phyloP scores from a whole-genome alignment of 2,888 invertebrate genomes.

The Drosophila pseudotalamancana region DNA sequence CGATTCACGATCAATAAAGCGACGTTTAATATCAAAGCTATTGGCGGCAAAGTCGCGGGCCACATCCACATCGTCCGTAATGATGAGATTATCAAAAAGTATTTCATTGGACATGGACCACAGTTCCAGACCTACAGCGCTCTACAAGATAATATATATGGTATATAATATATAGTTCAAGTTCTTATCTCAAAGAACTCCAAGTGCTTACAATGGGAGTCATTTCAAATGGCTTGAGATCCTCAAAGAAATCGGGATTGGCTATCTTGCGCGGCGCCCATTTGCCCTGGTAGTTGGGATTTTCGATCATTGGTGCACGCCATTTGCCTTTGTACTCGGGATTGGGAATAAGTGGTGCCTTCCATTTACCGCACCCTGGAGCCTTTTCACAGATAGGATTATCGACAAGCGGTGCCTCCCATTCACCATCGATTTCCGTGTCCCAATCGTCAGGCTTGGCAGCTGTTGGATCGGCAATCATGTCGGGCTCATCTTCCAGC shows the following conservation, averaged over 20 bases:
- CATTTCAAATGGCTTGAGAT: slow-evolving; percentile 95
- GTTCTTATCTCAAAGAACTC: background rate
- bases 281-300: slow-evolving; percentile 97
- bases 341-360: slow-evolving; percentile 92
- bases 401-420: slow-evolving; percentile 97
- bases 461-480: slow-evolving; percentile 94
- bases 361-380: slow-evolving; percentile 97
- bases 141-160: slow-evolving; percentile 85
- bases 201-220: slow-evolving; percentile 91
- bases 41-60: slow-evolving; percentile 92
- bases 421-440: slow-evolving; percentile 98
- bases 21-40: slow-evolving; percentile 93
- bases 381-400: slow-evolving; percentile 93
- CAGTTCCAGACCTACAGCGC: slow-evolving; percentile 97
- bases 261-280: slow-evolving; percentile 94
- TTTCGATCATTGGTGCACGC: slow-evolving; percentile 94
- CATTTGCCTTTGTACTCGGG: slow-evolving; percentile 97
- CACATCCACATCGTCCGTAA: slow-evolving; percentile 92
- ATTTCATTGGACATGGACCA: slow-evolving; percentile 99
- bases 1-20: slow-evolving; percentile 91
- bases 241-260: slow-evolving; percentile 97
- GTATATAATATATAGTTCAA: background rate
- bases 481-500: slow-evolving; percentile 95
- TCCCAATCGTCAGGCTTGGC: slow-evolving; percentile 98
- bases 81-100: slow-evolving; percentile 97